Percentiles rank a stretch among this genome's conserved stretches.
Conservation (phyloP, 1,140 invertebrate species). For the Aphelenchoides besseyi region DNA sequence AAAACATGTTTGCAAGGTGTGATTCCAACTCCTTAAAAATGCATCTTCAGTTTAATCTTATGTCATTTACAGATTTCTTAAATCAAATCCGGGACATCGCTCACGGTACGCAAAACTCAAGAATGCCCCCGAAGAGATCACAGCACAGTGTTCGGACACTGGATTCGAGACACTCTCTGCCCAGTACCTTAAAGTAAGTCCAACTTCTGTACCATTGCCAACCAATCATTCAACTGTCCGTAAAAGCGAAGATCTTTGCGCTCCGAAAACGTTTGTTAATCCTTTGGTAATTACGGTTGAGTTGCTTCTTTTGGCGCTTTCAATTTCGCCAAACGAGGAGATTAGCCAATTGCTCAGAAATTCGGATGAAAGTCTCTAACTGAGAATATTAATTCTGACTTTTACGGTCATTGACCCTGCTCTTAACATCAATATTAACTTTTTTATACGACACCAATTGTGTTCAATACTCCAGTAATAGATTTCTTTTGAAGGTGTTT, state of each 20-base stretch:
- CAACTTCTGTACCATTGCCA: neutral
- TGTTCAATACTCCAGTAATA: too few relatives aligned
- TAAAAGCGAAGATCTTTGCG: constrained; percentile 1
- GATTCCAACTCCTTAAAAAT: too few relatives aligned
- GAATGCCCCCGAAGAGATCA: constrained; percentile 25
- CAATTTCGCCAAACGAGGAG: too few relatives aligned
- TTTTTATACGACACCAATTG: too few relatives aligned
- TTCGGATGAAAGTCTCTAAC: too few relatives aligned
- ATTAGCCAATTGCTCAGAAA: too few relatives aligned
- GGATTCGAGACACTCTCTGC: constrained; percentile 45
- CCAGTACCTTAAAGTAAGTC: constrained; percentile 39
- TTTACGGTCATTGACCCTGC: too few relatives aligned
- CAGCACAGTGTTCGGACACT: constrained; percentile 40
- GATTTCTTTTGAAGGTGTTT: constrained; percentile 36
- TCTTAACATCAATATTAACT: too few relatives aligned
- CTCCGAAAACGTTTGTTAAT: neutral
- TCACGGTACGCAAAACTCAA: constrained; percentile 37
- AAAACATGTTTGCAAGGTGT: constrained; percentile 28
- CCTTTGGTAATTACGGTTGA: neutral
- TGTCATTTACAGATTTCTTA: constrained; percentile 45
- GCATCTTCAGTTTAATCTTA: constrained; percentile 12
- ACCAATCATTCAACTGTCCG: neutral
- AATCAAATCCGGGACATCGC: constrained; percentile 41
- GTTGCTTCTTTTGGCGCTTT: neutral
- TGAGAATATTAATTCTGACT: too few relatives aligned